Conservation (phyloP, 2,113 vertebrate species). For the Saiga tatarica region DNA sequence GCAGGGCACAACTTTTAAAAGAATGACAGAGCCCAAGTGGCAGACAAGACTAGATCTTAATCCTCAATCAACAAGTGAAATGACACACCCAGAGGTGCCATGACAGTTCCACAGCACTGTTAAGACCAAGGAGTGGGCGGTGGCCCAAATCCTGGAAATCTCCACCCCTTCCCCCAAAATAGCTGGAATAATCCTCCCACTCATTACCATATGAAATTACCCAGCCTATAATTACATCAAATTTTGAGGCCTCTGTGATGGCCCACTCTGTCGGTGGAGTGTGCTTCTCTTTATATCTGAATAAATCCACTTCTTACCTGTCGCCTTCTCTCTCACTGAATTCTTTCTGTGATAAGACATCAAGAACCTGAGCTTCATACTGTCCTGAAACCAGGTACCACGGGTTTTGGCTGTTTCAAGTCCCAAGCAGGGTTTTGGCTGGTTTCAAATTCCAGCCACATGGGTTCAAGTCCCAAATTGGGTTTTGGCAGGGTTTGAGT, state of each 20-base stretch:
- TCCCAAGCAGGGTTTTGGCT: background rate
- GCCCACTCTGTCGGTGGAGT: background rate
- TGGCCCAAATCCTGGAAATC: background rate
- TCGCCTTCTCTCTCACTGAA: background rate
- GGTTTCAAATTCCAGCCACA: background rate
- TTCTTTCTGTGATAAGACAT: background rate
- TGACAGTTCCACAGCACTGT: background rate
- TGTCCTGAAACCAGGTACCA: background rate
- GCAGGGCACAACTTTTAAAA: background rate
- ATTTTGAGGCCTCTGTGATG: background rate
- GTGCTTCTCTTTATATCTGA: background rate
- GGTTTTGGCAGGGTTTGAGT: background rate
- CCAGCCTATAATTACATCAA: background rate
- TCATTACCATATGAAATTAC: background rate
- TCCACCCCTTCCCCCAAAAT: background rate
- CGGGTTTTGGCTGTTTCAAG: background rate
- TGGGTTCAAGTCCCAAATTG: background rate
- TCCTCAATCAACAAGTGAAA: background rate
- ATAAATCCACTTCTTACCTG: background rate
- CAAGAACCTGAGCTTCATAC: background rate
- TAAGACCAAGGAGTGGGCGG: background rate
- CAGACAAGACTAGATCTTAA: background rate
- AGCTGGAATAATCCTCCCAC: background rate
- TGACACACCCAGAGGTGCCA: background rate
- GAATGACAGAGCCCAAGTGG: background rate